Base-by-base conservation (phyloP, 2,113 vertebrate genomes). In the Grus americana region DNA sequence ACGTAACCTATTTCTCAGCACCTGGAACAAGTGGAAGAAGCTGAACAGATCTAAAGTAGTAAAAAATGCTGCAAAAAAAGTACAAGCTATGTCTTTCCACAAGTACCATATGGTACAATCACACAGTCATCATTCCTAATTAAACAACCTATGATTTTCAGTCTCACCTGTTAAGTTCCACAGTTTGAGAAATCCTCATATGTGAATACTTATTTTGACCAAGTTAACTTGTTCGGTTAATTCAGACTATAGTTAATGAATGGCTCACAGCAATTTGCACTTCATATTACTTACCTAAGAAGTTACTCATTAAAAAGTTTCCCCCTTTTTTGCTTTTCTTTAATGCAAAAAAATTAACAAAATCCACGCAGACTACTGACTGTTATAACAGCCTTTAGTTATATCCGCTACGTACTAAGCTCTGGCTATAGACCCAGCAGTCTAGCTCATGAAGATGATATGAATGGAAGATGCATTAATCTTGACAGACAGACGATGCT, bases 51-150 rank as follows among this genome's bases (percentile, higher is more conserved):
- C 88, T 47, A 80, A 74, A 82, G 89, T 70, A 94, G 92, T 62
- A 59, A 87, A 86, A 88, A 80, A 89, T 3, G 61, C 70, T 68
- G 79, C 57, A 91, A 50, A 58, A 73, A 47, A 89, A 94, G 90
- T 57, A 88, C n/a, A 62, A 80, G 80, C 44, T 70, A 58, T 23
- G 72, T 73, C 79, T 91, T 76, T 86, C 49, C 57, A 20, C 68
- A 88, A 91, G 92, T 38, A 49, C 92, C 94, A 95, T 68, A 87
- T 87, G 93, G 86, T 34, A 24, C 92, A 88, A 82, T 50, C 95
- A 80, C 88, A 93, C 42, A 90, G 75, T 11, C 74, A 46, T 27
- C 15, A 20, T 21, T 86, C 82, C 80, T 74, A 65, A 86, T 93
- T 86, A 86, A 90, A 84, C 61, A 44, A 36, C 78, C 83, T 38